These are phyloP conservation scores for Albula glossodonta DNA, from an alignment of 2,113 vertebrate genomes.

Conservation along the genomic window DNA sequence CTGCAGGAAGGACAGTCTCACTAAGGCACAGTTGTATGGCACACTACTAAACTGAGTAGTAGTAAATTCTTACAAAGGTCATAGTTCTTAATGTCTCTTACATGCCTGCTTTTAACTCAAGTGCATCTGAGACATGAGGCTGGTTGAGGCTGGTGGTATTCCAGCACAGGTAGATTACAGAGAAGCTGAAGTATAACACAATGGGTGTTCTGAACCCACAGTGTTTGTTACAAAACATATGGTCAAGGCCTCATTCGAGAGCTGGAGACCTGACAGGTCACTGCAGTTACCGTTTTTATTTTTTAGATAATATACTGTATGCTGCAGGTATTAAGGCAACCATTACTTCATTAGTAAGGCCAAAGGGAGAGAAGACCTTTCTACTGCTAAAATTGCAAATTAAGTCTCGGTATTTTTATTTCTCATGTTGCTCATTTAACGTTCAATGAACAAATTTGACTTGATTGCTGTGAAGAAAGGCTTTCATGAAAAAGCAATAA, in stretches of 20 bases:
- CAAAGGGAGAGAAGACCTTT: neutral
- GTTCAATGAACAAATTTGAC: neutral
- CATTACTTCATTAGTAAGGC: neutral
- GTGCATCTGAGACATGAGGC: neutral
- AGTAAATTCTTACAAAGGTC: neutral
- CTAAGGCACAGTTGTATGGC: constrained; percentile 95
- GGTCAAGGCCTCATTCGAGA: neutral
- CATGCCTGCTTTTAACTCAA: constrained; percentile 40
- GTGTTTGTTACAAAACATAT: constrained; percentile 6
- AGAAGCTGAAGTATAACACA: neutral
- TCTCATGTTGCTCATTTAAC: constrained; percentile 9
- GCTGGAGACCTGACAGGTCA: neutral
- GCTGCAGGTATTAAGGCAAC: neutral
- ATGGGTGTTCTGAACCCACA: neutral
- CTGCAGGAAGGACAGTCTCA: constrained; percentile 94
- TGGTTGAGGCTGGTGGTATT: neutral
- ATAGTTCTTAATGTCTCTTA: constrained; percentile 34
- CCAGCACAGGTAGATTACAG: neutral
- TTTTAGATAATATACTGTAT: constrained; percentile 16
- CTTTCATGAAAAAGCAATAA: constrained; percentile 31
- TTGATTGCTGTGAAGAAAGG: neutral
- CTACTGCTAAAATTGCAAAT: neutral
- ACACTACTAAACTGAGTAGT: constrained; percentile 87
- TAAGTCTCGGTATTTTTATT: neutral
- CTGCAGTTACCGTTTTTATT: constrained; percentile 1